Percentiles rank a stretch among this genome's conserved stretches.
Conservation (phyloP, 2,888 invertebrate genomes). For the Brenthis daphne region DNA sequence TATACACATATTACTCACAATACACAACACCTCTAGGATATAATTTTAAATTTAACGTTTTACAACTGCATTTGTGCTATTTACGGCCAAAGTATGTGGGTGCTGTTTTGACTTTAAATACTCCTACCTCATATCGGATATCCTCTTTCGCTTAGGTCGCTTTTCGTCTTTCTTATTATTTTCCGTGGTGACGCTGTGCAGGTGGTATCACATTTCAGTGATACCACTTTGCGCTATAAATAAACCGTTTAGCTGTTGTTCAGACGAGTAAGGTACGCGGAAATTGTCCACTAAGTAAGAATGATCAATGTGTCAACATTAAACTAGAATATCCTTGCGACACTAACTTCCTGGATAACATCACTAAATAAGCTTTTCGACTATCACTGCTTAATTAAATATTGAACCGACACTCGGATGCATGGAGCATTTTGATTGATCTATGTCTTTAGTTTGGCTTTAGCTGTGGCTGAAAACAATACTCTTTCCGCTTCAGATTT, state of each 20-base stretch:
- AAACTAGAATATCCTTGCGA: conserved; percentile 21
- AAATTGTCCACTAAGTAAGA: conserved; percentile 16
- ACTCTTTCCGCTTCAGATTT: conserved; percentile 1
- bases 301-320: conserved; percentile 17
- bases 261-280: neutral
- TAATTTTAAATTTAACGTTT: no score
- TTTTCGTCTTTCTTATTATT: conserved; percentile 60
- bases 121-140: conserved; percentile 76
- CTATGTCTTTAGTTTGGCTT: neutral
- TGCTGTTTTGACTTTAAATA: neutral
- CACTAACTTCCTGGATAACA: conserved; percentile 18
- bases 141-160: conserved; percentile 69
- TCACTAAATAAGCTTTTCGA: conserved; percentile 12
- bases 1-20: no score
- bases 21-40: no score
- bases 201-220: conserved; percentile 78
- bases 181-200: conserved; percentile 65
- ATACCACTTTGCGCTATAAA: conserved; percentile 59
- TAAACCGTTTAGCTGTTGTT: conserved; percentile 10
- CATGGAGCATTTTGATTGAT: neutral
- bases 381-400: conserved; percentile 13
- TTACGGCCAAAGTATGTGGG: neutral
- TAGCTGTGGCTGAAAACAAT: neutral
- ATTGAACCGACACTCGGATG: neutral
- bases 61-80: neutral